These are phyloP conservation scores for Corythornis leucogaster DNA, from an alignment of 2,797 vertebrate species.

Conservation along the genomic window DNA sequence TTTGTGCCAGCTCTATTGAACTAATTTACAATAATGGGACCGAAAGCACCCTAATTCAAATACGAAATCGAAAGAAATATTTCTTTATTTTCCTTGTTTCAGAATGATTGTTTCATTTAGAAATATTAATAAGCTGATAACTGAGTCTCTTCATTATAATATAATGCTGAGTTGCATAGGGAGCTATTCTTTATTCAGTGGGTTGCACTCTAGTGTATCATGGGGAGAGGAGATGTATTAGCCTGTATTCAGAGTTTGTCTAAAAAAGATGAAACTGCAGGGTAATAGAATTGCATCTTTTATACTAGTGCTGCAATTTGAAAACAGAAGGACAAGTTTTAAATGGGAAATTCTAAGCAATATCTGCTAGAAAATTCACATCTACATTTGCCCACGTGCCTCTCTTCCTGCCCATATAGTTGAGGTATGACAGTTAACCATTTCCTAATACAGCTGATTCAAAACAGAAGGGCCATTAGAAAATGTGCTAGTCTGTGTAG, in stretches of 20 bases:
- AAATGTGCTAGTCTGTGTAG: not conserved
- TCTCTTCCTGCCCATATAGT: not conserved
- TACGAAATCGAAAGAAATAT: conserved; percentile 1
- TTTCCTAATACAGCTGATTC: not conserved
- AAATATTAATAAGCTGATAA: conserved; percentile 61
- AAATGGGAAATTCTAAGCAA: conserved; percentile 1
- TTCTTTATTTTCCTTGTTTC: conserved; percentile 23
- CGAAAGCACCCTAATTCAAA: conserved; percentile 14
- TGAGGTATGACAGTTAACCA: not conserved
- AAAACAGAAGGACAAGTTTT: conserved; percentile 16
- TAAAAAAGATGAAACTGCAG: conserved; percentile 7
- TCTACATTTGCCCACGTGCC: not conserved
- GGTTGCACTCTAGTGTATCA: conserved; percentile 16
- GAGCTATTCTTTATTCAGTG: conserved; percentile 44
- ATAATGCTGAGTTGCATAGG: conserved; percentile 25
- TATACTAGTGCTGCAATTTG: not conserved
- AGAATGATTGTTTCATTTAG: conserved; percentile 52
- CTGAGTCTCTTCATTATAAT: conserved; percentile 50
- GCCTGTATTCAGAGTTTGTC: conserved; percentile 27
- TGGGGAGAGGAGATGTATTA: conserved; percentile 24
- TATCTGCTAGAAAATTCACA: not conserved
- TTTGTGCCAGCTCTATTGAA: conserved; percentile 25
- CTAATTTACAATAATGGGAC: conserved; percentile 30
- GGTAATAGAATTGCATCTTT: conserved; percentile 33
- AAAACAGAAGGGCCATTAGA: not conserved